Evolutionary conservation across 2,797 vertebrate genomes (phyloP).

Genomic region (Hydrolagus colliei): DNA sequence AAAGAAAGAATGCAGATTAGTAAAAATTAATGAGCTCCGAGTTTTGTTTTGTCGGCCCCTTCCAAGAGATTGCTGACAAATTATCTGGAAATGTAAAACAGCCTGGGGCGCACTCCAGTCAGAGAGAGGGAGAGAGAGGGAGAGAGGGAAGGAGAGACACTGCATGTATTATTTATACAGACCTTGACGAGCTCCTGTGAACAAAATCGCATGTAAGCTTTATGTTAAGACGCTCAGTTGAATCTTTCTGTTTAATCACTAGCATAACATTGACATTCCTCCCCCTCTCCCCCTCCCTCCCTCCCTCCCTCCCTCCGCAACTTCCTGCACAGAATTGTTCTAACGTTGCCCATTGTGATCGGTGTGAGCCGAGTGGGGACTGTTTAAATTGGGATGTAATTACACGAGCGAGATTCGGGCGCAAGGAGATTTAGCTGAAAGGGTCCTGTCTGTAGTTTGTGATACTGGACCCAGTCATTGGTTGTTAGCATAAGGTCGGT

Average conservation of each 20-base stretch:
- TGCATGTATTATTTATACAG: slow-evolving; percentile 27
- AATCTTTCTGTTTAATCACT: slow-evolving; percentile 30
- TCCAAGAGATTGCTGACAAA: slow-evolving; percentile 27
- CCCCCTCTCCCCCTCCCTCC: too few relatives aligned
- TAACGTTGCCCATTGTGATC: slow-evolving; percentile 10
- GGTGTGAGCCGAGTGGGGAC: background rate
- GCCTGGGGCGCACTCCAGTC: slow-evolving; percentile 17
- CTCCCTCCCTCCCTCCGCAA: background rate
- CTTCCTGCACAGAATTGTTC: slow-evolving; percentile 19
- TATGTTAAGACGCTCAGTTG: slow-evolving; percentile 22
- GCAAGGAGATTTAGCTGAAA: slow-evolving; percentile 29
- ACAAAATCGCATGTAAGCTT: slow-evolving; percentile 27
- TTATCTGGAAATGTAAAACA: slow-evolving; percentile 32
- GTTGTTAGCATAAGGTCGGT: slow-evolving; percentile 17
- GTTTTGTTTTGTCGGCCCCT: slow-evolving; percentile 4
- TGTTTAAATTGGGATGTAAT: slow-evolving; percentile 23
- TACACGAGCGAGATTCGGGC: background rate
- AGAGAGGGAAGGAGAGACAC: slow-evolving; percentile 3
- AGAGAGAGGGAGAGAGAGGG: background rate
- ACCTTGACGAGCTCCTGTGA: slow-evolving; percentile 23
- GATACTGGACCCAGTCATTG: slow-evolving; percentile 2
- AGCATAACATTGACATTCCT: slow-evolving; percentile 29
- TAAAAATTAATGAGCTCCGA: slow-evolving; percentile 54
- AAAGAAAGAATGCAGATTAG: slow-evolving; percentile 62
- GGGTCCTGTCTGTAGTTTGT: background rate